Conservation (phyloP, 2,113 vertebrate genomes). For the Lampris incognitus region DNA sequence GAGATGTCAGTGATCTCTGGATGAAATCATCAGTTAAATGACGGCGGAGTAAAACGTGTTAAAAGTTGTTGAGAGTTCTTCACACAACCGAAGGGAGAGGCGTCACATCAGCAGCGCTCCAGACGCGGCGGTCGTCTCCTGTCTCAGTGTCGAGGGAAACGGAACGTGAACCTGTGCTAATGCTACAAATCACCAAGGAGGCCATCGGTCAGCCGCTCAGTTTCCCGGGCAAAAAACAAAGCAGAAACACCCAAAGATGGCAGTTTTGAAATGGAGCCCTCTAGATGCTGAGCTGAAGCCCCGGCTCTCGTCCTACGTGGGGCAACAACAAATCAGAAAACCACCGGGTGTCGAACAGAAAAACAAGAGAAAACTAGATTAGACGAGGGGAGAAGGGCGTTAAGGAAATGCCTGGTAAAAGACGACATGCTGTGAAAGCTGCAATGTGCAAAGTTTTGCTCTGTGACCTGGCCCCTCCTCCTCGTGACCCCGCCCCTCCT, state of each 20-base stretch:
- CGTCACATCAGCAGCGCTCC: no score
- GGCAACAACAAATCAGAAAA: slow-evolving; percentile 31
- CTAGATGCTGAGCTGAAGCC: slow-evolving; percentile 30
- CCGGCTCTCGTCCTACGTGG: slow-evolving; percentile 19
- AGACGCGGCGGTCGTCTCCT: no score
- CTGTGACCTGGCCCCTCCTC: slow-evolving; percentile 78
- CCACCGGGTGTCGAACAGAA: no score
- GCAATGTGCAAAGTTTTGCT: slow-evolving; percentile 90
- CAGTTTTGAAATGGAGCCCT: neutral
- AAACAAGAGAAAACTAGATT: slow-evolving; percentile 60
- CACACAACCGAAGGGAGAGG: no score
- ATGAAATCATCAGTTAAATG: neutral
- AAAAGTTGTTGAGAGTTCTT: neutral
- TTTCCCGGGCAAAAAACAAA: no score
- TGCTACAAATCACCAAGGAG: no score
- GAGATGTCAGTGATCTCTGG: neutral
- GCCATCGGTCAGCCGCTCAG: no score
- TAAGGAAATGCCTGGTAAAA: slow-evolving; percentile 71
- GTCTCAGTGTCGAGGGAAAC: no score
- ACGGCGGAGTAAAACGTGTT: neutral
- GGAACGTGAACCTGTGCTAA: no score
- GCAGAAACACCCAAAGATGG: neutral
- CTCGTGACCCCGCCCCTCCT: slow-evolving; percentile 72
- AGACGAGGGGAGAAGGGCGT: slow-evolving; percentile 68
- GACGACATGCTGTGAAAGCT: slow-evolving; percentile 91